Conservation (phyloP, 2,113 vertebrate genomes). For the Chloebia gouldiae region DNA sequence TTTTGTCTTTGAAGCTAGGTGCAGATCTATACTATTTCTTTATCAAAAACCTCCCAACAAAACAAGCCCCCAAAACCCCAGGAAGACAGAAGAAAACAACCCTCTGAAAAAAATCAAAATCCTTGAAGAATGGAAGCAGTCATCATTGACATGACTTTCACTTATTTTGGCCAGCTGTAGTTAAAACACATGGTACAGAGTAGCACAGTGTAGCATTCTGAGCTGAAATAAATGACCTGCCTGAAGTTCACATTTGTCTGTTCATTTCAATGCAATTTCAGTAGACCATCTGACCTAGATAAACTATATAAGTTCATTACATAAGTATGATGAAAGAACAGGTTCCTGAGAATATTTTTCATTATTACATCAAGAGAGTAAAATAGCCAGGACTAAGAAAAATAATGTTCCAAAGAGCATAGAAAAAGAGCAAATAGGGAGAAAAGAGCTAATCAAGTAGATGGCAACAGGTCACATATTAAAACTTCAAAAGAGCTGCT, state of each 20-base stretch:
- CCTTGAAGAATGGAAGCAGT: background rate
- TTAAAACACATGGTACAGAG: background rate
- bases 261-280: background rate
- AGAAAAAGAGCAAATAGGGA: slow-evolving; percentile 2
- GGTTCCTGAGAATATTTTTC: background rate
- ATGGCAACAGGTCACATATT: slow-evolving; percentile 26
- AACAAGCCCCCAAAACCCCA: background rate
- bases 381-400: background rate
- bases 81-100: background rate
- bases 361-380: background rate
- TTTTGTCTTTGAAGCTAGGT: background rate
- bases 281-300: background rate
- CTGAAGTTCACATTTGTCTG: background rate
- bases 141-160: background rate
- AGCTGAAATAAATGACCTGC: background rate
- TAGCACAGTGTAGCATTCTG: background rate
- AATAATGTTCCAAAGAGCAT: background rate
- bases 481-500: slow-evolving; percentile 16
- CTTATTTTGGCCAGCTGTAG: background rate
- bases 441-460: background rate
- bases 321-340: background rate
- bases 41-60: background rate
- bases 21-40: background rate
- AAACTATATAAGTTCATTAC: background rate
- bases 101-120: background rate